Evolutionary conservation across 64 coral and sea anemone species (phyloP).

Genomic region (Porites australiensis): DNA sequence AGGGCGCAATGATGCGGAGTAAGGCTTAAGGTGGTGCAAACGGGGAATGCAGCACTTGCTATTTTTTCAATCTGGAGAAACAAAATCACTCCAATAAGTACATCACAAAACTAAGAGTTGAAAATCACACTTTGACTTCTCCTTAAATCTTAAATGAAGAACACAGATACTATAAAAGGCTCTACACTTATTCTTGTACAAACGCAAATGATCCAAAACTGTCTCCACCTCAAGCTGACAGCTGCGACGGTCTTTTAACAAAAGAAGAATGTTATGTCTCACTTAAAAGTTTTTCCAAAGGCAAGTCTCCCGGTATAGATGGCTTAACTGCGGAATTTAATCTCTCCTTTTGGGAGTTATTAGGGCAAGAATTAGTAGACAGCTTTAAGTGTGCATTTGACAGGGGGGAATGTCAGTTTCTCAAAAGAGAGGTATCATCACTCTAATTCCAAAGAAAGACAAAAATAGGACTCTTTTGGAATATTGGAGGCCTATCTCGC

Average conservation of each 20-base stretch:
- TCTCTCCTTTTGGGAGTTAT: too few relatives aligned
- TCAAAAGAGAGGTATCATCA: too few relatives aligned
- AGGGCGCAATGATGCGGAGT: conserved; percentile 16
- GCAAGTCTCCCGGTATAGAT: too few relatives aligned
- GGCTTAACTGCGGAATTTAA: too few relatives aligned
- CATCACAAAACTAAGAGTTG: conserved; percentile 18
- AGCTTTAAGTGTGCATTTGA: too few relatives aligned
- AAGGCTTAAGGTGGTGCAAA: background rate
- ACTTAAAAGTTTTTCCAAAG: too few relatives aligned
- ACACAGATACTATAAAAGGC: conserved; percentile 6
- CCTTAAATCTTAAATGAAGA: background rate
- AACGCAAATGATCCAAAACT: conserved; percentile 28
- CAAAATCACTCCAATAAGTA: background rate
- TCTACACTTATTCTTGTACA: background rate
- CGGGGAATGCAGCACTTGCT: conserved; percentile 2
- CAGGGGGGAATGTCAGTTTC: too few relatives aligned
- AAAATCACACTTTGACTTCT: background rate
- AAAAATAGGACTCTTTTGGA: too few relatives aligned
- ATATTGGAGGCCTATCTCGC: too few relatives aligned
- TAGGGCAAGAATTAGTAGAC: too few relatives aligned
- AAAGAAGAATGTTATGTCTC: too few relatives aligned
- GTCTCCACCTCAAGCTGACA: background rate
- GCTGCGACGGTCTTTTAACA: background rate
- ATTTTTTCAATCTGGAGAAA: conserved; percentile 45
- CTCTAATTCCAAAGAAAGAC: too few relatives aligned